Evolutionary conservation across 1,140 invertebrate species (phyloP), one percentile per base, ranked within the genome.

Genomic region (Bombus waltoni): DNA sequence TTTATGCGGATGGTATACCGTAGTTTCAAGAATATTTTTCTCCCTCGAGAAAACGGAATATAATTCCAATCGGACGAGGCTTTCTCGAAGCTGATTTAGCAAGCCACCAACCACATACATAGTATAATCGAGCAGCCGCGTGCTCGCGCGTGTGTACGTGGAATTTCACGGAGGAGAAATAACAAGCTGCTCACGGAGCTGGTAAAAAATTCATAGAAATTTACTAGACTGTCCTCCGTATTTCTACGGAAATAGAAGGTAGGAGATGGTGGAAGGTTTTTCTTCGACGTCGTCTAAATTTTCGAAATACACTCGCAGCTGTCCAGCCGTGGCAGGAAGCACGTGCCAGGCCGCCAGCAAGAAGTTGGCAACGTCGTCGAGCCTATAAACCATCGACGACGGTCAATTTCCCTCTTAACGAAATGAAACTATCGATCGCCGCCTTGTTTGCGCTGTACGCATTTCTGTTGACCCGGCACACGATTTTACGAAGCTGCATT

Each of bases 391-490:
- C 5, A 44, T 68, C n/a, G n/a, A 35, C 18, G 13, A 18, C 22
- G 25, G 32, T 80, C 77, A 13, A 47, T 40, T 70, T 53, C 2
- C 22, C 65, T 70, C 28, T 80, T 68, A 38, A 70, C 42, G 32
- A 53, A 80, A 80, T 80, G n/a, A 80, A 44, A 80, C n/a, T 70
- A 80, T 70, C 11, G 77, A 80, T 80, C 65, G 32, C 0, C 8
- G 8, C 28, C 1, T 38, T 68, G 77, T 79, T 79, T 68, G n/a
- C 25, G 1, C 32, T 25, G 76, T 32, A 65, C 42, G 3, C 42
- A 25, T 65, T n/a, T 11, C 35, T 1, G 40, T 22, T 77, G 5
- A 8, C 62, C 2, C 5, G n/a, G 11, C n/a, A 9, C 44, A 25
- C 22, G 18, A 75, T 75, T 75, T 75, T 53, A 75, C n/a, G n/a